phyloP scores from a whole-genome alignment of 35 echinoderm and acorn worm genomes.

The Holothuria glaberrima region DNA sequence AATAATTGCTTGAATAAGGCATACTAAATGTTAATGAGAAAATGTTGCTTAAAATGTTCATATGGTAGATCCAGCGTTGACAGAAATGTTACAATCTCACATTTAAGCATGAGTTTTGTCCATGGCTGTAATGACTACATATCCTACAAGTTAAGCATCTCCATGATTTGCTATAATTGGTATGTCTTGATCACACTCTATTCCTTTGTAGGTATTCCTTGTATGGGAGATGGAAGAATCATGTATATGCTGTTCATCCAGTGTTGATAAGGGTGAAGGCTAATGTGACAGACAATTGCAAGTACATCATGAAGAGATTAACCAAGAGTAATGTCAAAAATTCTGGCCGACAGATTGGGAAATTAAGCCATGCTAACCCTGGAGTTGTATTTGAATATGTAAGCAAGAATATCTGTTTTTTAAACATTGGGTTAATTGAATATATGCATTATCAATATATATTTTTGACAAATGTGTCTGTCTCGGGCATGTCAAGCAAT shows the following conservation, averaged over 20 bases:
- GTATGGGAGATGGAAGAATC: conserved; percentile 93
- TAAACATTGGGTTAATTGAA: too few species aligned
- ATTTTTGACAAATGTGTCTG: too few species aligned
- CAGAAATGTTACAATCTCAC: neutral
- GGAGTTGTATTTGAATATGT: conserved; percentile 98
- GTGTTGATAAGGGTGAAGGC: conserved; percentile 87
- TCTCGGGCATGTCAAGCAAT: too few species aligned
- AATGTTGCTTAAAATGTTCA: too few species aligned
- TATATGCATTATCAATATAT: too few species aligned
- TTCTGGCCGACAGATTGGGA: conserved; percentile 89
- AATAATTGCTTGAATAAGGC: too few species aligned
- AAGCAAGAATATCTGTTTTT: conserved; percentile 16
- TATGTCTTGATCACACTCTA: too few species aligned
- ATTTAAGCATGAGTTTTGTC: neutral
- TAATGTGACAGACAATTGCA: conserved; percentile 72
- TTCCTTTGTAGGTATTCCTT: conserved; percentile 73
- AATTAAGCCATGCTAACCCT: conserved; percentile 94
- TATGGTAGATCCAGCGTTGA: too few species aligned
- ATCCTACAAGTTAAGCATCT: too few species aligned
- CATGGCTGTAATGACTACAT: too few species aligned
- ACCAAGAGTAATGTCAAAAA: conserved; percentile 97
- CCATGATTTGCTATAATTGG: too few species aligned
- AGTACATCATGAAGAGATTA: conserved; percentile 99
- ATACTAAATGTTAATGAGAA: too few species aligned
- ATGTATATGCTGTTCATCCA: conserved; percentile 76